A percentile compares a stretch with the other conserved stretches of the same genome.
Conservation (phyloP, 2,888 invertebrate genomes). For the Ormyrus rosae region DNA sequence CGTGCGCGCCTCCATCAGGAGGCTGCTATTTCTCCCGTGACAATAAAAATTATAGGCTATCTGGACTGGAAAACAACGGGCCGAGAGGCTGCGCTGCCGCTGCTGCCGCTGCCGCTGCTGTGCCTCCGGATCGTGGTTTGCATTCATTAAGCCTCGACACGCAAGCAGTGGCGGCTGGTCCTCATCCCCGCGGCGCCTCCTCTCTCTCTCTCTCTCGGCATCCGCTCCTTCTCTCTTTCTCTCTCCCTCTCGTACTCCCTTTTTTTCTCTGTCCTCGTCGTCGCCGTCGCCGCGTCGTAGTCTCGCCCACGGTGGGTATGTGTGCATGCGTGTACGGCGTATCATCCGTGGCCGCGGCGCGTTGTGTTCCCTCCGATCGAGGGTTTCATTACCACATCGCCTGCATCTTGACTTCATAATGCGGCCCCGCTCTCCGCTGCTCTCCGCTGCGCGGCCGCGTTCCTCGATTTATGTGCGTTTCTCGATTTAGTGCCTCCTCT, state of each 20-base stretch:
- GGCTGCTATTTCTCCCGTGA: slow-evolving; percentile 79
- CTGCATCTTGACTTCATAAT: slow-evolving; percentile 57
- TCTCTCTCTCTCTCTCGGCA: slow-evolving; percentile 16
- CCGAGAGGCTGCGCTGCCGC: slow-evolving; percentile 66
- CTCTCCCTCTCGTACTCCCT: slow-evolving; percentile 32
- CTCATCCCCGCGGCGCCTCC: slow-evolving; percentile 58
- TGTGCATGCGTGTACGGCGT: slow-evolving; percentile 22
- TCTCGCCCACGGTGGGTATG: slow-evolving; percentile 22
- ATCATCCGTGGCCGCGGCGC: slow-evolving; percentile 29
- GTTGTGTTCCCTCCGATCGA: slow-evolving; percentile 44
- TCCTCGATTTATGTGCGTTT: slow-evolving; percentile 54
- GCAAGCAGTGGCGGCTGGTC: slow-evolving; percentile 75
- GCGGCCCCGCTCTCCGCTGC: slow-evolving; percentile 23
- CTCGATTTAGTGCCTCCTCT: slow-evolving; percentile 46
- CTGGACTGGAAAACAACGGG: slow-evolving; percentile 81
- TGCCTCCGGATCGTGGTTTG: slow-evolving; percentile 78
- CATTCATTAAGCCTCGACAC: slow-evolving; percentile 79
- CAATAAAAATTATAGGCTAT: slow-evolving; percentile 81
- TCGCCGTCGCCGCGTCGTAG: slow-evolving; percentile 37
- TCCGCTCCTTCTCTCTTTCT: slow-evolving; percentile 7
- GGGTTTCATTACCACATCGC: slow-evolving; percentile 57
- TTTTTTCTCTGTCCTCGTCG: slow-evolving; percentile 39
- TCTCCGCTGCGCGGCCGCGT: slow-evolving; percentile 18
- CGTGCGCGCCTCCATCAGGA: slow-evolving; percentile 75
- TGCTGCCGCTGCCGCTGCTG: slow-evolving; percentile 28